Base-by-base conservation (phyloP, 2,888 invertebrate species). In the Euplagia quadripunctaria region DNA sequence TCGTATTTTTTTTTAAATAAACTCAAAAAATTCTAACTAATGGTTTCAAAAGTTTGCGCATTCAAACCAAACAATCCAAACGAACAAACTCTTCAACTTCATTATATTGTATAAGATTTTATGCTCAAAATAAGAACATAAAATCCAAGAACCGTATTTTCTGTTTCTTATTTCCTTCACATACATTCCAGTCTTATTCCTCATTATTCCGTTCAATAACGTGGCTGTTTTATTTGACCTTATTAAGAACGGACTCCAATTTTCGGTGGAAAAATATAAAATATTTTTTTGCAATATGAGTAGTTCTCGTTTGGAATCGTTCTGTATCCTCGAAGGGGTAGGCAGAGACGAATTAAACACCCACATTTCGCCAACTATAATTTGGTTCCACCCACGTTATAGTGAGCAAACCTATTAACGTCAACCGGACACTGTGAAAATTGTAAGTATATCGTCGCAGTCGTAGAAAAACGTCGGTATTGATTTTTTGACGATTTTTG, bases 151-250 rank as follows among this genome's bases (percentile, higher is more conserved):
- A 16, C 67, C 51, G 55, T 84, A 82, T 75, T 65, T 77, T 72
- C 63, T 43, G 68, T 73, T 75, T 82, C 17, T 82, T 84, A 82
- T 82, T 77, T 72, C 75, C 3, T 73, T 70, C 71, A 49, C 52
- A 42, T 9, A 43, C 43, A 43, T 17, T 42, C 66, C 73, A 55
- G 55, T 42, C 68, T 58, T 72, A 61, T 52, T 75, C 70, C 73
- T 77, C 65, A 46, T 69, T 77, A 75, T 79, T 76, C 17, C 71
- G 64, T 42, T 55, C 52, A 68, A 76, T 82, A 79, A 73, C 68
- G 71, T 68, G 52, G 16, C 70, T n/a, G 74, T 64, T 76, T 84
- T 84, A 84, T 82, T 73, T 20, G 58, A 72, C 55, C 65, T 73
- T 79, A 74, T 66, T 65, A 73, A 64, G 52, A 73, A 77, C 73